Percentiles rank a stretch among this genome's conserved stretches.
Conservation (phyloP, 2,797 vertebrate genomes). For the Avahi laniger region DNA sequence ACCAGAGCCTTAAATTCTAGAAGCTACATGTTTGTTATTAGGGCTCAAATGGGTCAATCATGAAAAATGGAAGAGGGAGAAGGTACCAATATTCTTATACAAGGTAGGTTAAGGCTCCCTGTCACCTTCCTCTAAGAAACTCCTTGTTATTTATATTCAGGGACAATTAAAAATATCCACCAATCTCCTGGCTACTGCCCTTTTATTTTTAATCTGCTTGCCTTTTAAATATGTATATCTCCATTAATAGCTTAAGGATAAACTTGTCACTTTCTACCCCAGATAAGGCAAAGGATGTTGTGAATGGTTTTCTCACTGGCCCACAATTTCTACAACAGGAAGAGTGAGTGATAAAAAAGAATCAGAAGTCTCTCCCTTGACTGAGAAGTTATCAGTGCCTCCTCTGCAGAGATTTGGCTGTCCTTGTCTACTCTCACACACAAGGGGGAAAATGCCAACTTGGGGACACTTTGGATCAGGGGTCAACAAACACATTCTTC, state of each 20-base stretch:
- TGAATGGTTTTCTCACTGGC: background rate
- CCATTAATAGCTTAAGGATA: background rate
- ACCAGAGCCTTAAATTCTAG: background rate
- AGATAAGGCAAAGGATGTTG: background rate
- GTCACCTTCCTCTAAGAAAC: background rate
- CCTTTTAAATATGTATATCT: background rate
- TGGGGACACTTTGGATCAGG: background rate
- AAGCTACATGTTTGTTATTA: background rate
- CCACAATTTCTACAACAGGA: background rate
- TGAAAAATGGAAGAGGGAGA: background rate
- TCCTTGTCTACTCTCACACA: background rate
- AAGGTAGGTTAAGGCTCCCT: background rate
- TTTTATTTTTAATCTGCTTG: background rate
- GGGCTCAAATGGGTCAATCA: background rate
- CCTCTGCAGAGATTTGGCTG: background rate
- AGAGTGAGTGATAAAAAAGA: background rate
- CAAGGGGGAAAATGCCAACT: background rate
- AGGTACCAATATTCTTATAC: background rate
- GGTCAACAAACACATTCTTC: background rate
- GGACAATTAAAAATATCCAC: background rate
- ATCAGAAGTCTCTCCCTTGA: background rate
- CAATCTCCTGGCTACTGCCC: background rate
- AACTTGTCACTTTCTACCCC: background rate
- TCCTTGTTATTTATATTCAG: background rate
- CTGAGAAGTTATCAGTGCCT: background rate